phyloP scores from a whole-genome alignment of 2,888 invertebrate species.

The Morpho deidamia region DNA sequence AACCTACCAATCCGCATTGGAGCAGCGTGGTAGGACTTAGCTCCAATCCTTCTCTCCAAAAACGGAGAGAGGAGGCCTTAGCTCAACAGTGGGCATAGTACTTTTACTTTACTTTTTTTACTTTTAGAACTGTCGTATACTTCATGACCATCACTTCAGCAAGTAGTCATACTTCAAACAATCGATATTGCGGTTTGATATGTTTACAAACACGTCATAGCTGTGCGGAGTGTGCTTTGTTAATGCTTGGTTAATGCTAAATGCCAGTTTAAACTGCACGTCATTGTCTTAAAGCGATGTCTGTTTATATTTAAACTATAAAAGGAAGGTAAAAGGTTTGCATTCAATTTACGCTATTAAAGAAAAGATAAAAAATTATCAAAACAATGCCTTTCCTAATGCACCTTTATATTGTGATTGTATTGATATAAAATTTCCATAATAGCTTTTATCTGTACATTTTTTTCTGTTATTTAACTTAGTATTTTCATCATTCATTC shows the following conservation, averaged over 20 bases:
- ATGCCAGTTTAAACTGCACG: constrained; percentile 16
- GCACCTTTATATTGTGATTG: no score
- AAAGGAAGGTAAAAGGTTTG: background rate
- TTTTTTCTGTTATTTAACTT: no score
- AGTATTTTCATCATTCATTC: no score
- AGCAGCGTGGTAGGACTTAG: no score
- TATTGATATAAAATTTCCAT: no score
- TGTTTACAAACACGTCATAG: constrained; percentile 24
- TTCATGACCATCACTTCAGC: background rate
- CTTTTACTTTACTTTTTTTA: no score
- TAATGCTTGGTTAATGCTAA: constrained; percentile 27
- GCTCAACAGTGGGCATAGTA: no score
- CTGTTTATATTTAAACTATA: constrained; percentile 18
- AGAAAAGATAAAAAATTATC: background rate
- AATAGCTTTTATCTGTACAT: no score
- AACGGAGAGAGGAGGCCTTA: no score
- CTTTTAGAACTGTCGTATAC: background rate
- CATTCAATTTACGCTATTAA: background rate
- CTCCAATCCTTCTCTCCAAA: no score
- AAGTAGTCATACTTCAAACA: constrained; percentile 4
- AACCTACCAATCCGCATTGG: no score
- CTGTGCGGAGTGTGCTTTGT: constrained; percentile 16
- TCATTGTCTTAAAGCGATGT: constrained; percentile 20
- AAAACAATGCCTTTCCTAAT: no score
- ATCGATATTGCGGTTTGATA: constrained; percentile 12